A percentile compares a stretch with the other conserved stretches of the same genome.
These are phyloP conservation scores for Rhabdomys dilectus DNA, from an alignment of 2,113 vertebrate species.

Conservation along the genomic window DNA sequence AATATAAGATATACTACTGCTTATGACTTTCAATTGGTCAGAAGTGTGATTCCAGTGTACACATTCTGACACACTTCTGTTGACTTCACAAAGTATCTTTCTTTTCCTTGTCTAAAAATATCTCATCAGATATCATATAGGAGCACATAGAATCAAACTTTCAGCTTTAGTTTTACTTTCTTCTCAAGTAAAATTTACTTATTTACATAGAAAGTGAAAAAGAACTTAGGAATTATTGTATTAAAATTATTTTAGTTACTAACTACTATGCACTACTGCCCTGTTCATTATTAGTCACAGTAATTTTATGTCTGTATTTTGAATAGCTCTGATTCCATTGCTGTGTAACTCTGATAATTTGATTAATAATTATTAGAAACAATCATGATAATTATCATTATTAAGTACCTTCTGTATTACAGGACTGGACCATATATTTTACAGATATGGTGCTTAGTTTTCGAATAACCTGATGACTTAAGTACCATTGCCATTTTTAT, in stretches of 20 bases:
- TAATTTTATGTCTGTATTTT: neutral
- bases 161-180: neutral
- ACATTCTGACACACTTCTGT: neutral
- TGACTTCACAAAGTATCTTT: neutral
- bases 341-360: neutral
- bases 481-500: neutral
- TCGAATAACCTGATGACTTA: slow-evolving; percentile 34
- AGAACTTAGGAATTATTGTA: neutral
- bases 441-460: neutral
- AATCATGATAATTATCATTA: neutral
- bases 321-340: slow-evolving; percentile 4
- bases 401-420: neutral
- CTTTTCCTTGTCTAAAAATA: neutral
- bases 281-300: neutral
- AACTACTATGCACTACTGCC: neutral
- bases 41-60: neutral
- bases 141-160: neutral
- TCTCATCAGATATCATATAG: neutral
- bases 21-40: neutral
- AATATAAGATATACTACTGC: neutral
- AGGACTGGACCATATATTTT: neutral
- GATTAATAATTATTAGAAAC: slow-evolving; percentile 16
- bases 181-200: slow-evolving; percentile 19
- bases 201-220: slow-evolving; percentile 13
- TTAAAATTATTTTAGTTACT: slow-evolving; percentile 11